Conservation (phyloP, 2,797 vertebrate species). For the Parauchenoglanis punctatus region DNA sequence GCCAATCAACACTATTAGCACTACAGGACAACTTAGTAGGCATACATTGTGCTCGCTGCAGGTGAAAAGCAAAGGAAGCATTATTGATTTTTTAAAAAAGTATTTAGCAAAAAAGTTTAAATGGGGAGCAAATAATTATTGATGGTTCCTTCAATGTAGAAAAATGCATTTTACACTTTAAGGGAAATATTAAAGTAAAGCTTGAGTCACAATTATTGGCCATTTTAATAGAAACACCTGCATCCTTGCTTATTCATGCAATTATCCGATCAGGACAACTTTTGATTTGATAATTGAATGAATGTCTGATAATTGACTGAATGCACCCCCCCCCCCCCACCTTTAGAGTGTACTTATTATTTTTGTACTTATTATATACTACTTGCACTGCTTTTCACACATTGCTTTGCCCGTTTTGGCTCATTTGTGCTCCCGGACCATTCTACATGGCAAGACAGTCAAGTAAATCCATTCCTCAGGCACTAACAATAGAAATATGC, state of each 20-base stretch:
- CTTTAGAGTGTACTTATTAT: neutral
- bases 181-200: neutral
- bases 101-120: neutral
- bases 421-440: slow-evolving; percentile 27
- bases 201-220: neutral
- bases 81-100: neutral
- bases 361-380: neutral
- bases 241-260: neutral
- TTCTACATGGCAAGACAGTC: slow-evolving; percentile 32
- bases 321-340: too few species aligned
- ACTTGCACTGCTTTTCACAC: slow-evolving; percentile 8
- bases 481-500: slow-evolving; percentile 53
- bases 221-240: neutral
- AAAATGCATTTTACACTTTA: neutral
- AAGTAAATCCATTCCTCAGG: slow-evolving; percentile 38
- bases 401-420: slow-evolving; percentile 3
- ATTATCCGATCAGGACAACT: neutral
- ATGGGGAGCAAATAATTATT: neutral
- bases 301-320: too few species aligned
- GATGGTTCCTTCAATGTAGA: neutral
- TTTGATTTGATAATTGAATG: neutral
- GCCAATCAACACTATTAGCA: slow-evolving; percentile 40
- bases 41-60: neutral
- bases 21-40: slow-evolving; percentile 9
- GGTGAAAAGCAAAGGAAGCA: neutral